phyloP scores from a whole-genome alignment of 2,888 invertebrate genomes.

The Syrista parreyssii region DNA sequence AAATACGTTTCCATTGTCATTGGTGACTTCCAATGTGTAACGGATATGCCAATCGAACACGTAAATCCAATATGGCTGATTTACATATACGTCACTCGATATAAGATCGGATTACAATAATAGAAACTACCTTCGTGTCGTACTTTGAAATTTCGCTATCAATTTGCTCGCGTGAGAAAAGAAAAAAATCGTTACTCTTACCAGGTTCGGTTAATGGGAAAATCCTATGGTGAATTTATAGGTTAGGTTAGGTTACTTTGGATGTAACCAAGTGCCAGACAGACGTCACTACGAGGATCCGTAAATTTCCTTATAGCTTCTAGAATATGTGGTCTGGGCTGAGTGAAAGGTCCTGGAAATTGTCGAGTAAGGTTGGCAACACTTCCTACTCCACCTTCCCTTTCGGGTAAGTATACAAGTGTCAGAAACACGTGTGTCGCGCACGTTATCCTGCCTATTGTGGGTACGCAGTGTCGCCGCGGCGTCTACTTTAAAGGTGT shows the following conservation, averaged over 20 bases:
- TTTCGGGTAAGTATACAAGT: constrained; percentile 44
- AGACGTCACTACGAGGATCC: not conserved
- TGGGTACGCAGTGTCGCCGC: constrained; percentile 6
- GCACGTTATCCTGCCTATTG: not conserved
- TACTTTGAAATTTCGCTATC: not conserved
- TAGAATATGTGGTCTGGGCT: not conserved
- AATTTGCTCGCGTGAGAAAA: not conserved
- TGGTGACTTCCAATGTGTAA: not conserved
- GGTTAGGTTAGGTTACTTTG: not conserved
- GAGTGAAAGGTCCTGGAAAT: not conserved
- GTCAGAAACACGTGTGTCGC: constrained; percentile 54
- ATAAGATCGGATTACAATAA: not conserved
- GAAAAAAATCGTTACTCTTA: not conserved
- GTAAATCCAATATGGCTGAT: not conserved
- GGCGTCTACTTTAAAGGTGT: constrained; percentile 6
- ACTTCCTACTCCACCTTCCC: not conserved
- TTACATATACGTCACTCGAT: not conserved
- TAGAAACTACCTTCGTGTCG: not conserved
- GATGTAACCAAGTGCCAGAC: not conserved
- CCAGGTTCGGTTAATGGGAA: not conserved
- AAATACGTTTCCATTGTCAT: not conserved
- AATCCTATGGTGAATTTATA: not conserved
- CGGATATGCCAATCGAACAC: not conserved
- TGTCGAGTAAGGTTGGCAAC: not conserved
- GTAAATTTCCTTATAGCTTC: not conserved